phyloP scores from a whole-genome alignment of 1,140 invertebrate species.

The Diabrotica undecimpunctata region DNA sequence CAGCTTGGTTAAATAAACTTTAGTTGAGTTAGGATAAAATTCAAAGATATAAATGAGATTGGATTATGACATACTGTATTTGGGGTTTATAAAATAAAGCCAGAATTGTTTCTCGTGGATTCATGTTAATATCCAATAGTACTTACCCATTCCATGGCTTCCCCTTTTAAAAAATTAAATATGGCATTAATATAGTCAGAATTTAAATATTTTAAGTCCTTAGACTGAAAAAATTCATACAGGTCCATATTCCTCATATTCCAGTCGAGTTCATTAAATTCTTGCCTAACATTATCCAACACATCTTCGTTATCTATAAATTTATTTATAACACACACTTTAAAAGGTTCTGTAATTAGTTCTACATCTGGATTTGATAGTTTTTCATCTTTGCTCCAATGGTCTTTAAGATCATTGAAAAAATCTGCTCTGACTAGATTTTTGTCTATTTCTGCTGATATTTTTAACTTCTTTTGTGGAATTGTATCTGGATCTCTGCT shows the following conservation, averaged over 20 bases:
- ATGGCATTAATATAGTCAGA: constrained; percentile 51
- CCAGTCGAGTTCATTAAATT: constrained; percentile 64
- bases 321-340: constrained; percentile 57
- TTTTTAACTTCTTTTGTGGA: constrained; percentile 30
- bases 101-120: too few relatives aligned
- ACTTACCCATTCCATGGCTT: constrained; percentile 55
- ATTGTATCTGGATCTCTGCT: constrained; percentile 22
- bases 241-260: constrained; percentile 63
- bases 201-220: constrained; percentile 57
- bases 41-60: too few relatives aligned
- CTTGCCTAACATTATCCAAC: constrained; percentile 57
- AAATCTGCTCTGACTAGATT: constrained; percentile 26
- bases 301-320: constrained; percentile 53
- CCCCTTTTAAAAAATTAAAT: constrained; percentile 55
- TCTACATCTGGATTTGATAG: constrained; percentile 41
- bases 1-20: too few relatives aligned
- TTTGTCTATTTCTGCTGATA: constrained; percentile 24
- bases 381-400: constrained; percentile 42
- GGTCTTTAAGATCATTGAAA: constrained; percentile 40
- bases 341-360: constrained; percentile 51
- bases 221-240: constrained; percentile 68
- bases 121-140: not conserved
- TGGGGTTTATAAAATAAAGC: too few relatives aligned
- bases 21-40: too few relatives aligned
- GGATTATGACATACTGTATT: too few relatives aligned